Evolutionary conservation across 2,888 invertebrate species (phyloP).

Genomic region (Myopa testacea): DNA sequence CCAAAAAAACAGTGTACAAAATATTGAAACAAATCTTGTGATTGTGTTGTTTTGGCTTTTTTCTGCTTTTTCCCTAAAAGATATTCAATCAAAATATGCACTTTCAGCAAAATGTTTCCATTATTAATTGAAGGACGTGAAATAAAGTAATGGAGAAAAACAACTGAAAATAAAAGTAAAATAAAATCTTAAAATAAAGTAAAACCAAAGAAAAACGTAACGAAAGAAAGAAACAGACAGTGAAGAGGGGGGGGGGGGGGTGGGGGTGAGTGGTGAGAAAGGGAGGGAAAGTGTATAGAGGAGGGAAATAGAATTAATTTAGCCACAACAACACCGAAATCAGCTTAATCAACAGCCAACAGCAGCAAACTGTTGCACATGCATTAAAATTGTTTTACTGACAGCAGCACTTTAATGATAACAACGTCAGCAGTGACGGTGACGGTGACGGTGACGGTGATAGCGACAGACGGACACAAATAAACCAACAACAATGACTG

Average conservation of each 20-base stretch:
- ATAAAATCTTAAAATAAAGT: too few relatives aligned
- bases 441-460: neutral
- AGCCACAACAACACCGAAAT: conserved; percentile 10
- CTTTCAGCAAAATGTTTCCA: conserved; percentile 9
- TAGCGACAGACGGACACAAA: neutral
- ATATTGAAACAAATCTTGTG: conserved; percentile 12
- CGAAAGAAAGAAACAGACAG: too few relatives aligned
- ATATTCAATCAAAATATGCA: conserved; percentile 1
- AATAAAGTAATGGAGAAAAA: neutral
- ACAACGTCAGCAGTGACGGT: conserved; percentile 42
- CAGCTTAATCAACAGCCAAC: neutral
- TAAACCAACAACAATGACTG: too few relatives aligned
- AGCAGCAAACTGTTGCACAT: conserved; percentile 57
- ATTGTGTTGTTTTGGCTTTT: neutral
- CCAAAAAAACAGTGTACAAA: neutral
- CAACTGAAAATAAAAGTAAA: conserved; percentile 8
- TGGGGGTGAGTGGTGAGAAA: too few relatives aligned
- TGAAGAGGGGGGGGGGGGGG: too few relatives aligned
- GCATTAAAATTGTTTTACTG: conserved; percentile 46
- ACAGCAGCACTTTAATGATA: conserved; percentile 39
- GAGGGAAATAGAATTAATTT: neutral
- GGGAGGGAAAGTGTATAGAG: too few relatives aligned
- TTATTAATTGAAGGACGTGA: neutral
- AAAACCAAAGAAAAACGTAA: too few relatives aligned
- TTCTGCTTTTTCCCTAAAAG: conserved; percentile 2